Base-by-base conservation (phyloP, 2,113 vertebrate species). In the Trichechus manatus region DNA sequence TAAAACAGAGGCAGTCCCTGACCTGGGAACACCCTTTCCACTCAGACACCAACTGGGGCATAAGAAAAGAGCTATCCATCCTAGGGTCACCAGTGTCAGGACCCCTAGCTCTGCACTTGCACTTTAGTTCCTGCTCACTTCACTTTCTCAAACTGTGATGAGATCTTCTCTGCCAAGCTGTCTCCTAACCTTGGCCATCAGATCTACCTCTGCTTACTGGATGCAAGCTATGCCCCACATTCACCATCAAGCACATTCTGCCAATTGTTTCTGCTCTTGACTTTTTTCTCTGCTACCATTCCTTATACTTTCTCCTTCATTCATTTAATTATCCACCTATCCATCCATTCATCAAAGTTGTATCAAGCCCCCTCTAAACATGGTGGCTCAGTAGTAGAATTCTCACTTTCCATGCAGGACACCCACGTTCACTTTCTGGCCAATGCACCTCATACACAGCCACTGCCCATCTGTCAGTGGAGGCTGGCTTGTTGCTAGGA, bases 231-330 rank as follows among this genome's bases (percentile, higher is more conserved):
- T 31, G 31, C n/a, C 6, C 6, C 7, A 23, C 1, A 1, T 3
- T 3, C 0, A 6, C 2, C 33, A 25, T 22, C 22, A 9, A 7
- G 6, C 3, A n/a, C 20, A 9, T 27, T 4, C 39, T 4, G 23
- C 6, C 4, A 6, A 1, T 0, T 5, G 29, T 47, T 9, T 1
- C 1, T 10, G 0, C 31, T 7, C 9, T 23, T 0, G 0, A 29
- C 7, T 20, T 6, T 8, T 22, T 19, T 50, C 13, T n/a, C 61
- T 19, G 2, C 14, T 17, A 0, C 22, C 50, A 11, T 9, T 2
- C 6, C 4, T 20, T 25, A 0, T 10, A 6, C 4, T 8, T 59
- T 27, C 31, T 47, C 10, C 27, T 25, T 82, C 14, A 4, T 17
- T 47, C 53, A 64, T 33, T 29, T 1, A 14, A 5, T 31, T 13